phyloP scores from a whole-genome alignment of 2,797 vertebrate species.

The Thunnus albacares region DNA sequence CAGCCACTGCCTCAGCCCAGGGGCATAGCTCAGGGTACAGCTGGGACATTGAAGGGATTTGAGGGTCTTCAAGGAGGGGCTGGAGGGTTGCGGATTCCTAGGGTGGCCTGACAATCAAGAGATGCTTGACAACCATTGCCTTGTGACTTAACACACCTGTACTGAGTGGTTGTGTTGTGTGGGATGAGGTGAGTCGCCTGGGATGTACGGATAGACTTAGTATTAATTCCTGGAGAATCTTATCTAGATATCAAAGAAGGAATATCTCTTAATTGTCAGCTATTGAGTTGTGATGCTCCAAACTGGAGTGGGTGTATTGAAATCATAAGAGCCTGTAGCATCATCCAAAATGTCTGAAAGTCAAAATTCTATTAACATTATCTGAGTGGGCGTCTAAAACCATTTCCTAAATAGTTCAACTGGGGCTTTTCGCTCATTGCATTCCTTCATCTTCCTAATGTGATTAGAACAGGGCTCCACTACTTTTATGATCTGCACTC shows the following conservation, averaged over 20 bases:
- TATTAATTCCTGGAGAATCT: slow-evolving; percentile 17
- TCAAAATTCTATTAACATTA: slow-evolving; percentile 50
- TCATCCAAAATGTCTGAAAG: slow-evolving; percentile 38
- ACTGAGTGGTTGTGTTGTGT: slow-evolving; percentile 29
- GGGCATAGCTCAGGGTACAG: slow-evolving; percentile 55
- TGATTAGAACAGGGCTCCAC: slow-evolving; percentile 65
- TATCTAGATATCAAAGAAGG: slow-evolving; percentile 5
- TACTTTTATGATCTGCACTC: slow-evolving; percentile 68
- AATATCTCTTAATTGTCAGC: no score
- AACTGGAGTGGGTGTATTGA: slow-evolving; percentile 18
- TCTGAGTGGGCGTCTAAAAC: slow-evolving; percentile 53
- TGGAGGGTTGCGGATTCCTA: slow-evolving; percentile 41
- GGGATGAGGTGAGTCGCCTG: slow-evolving; percentile 28
- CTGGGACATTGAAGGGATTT: slow-evolving; percentile 45
- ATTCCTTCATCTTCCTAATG: slow-evolving; percentile 71
- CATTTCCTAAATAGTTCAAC: slow-evolving; percentile 53
- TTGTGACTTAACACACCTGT: slow-evolving; percentile 74
- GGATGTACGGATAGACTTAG: slow-evolving; percentile 9
- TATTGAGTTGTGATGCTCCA: slow-evolving; percentile 16
- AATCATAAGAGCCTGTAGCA: slow-evolving; percentile 6
- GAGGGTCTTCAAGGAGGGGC: slow-evolving; percentile 39
- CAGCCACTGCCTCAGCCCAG: slow-evolving; percentile 50
- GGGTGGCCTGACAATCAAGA: slow-evolving; percentile 61
- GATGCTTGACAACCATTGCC: slow-evolving; percentile 59
- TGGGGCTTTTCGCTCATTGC: slow-evolving; percentile 48